Conservation (phyloP, 2,113 vertebrate genomes). For the Agelaius tricolor region DNA sequence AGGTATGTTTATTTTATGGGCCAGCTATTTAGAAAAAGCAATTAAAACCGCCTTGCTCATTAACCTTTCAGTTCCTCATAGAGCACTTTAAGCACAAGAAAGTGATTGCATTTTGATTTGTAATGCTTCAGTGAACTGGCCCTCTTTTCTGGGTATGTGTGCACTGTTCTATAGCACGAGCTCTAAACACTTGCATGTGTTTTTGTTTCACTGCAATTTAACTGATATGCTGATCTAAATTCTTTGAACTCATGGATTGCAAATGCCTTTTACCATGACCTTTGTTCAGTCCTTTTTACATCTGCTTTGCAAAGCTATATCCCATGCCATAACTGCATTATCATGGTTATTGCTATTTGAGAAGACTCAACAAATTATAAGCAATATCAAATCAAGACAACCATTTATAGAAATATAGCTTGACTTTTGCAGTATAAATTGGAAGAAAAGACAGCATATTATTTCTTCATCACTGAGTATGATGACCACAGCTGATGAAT, state of each 20-base stretch:
- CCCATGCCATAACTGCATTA: neutral
- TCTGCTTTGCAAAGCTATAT: neutral
- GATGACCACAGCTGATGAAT: neutral
- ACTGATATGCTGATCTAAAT: neutral
- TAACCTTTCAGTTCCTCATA: constrained; percentile 37
- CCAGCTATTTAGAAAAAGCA: constrained; percentile 38
- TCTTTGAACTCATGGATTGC: neutral
- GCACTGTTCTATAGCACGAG: neutral
- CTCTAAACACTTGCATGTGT: neutral
- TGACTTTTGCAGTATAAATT: neutral
- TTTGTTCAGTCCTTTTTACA: neutral
- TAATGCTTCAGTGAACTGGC: neutral
- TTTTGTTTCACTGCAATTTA: neutral
- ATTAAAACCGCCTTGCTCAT: constrained; percentile 31
- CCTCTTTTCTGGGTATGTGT: neutral
- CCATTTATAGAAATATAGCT: neutral
- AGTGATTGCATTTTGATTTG: constrained; percentile 49
- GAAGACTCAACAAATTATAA: neutral
- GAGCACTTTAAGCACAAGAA: neutral
- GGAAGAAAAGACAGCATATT: neutral
- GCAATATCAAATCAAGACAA: neutral
- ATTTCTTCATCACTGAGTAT: neutral
- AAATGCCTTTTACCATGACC: neutral
- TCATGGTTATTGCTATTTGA: neutral
- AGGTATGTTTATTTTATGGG: constrained; percentile 36